Evolutionary conservation across 1,140 invertebrate genomes (phyloP), one percentile per base, ranked within the genome.

Genomic region (Drosophila novamexicana): DNA sequence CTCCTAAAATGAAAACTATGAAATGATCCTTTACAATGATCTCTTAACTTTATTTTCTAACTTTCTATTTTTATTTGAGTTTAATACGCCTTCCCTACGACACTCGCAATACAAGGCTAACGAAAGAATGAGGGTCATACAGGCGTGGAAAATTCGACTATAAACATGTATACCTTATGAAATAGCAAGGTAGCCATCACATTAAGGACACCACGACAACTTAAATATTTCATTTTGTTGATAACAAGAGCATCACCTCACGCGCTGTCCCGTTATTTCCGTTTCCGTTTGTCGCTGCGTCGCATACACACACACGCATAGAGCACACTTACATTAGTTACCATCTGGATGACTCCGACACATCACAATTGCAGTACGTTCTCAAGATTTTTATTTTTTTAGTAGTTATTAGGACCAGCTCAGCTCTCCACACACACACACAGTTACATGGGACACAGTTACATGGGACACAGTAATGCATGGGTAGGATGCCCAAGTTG

Each of bases 211-310:
- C 61, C 40, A 64, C 79, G 82, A 85, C 86, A 86, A 78, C 82
- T 86, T 81, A 77, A 86, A 85, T 85, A 81, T 85, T 85, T 85
- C 75, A 86, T 81, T 78, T 86, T 75, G 79, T 36, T 57, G 22
- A 18, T 1, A 18, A 18, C 1, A 18, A 18, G 1, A 18, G 18
- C 18, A 18, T 18, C 18, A 18, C 18, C 18, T 18, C 18, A 18
- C 18, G 18, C 18, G 1, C 22, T 3, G 22, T 22, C 22, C 22
- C 61, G 75, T 52, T 75, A 78, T 81, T 81, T 85, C 82, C 75
- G 75, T 58, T 71, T 81, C 81, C 70, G 82, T 49, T 74, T 81
- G 78, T 29, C 56, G 29, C 64, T 54, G 70, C 44, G 57, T 40
- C 63, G 70, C 78, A 71, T 65, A 75, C 59, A 61, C 56, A 75